Base-by-base conservation (phyloP, 2,113 vertebrate species). In the Zeus faber region DNA sequence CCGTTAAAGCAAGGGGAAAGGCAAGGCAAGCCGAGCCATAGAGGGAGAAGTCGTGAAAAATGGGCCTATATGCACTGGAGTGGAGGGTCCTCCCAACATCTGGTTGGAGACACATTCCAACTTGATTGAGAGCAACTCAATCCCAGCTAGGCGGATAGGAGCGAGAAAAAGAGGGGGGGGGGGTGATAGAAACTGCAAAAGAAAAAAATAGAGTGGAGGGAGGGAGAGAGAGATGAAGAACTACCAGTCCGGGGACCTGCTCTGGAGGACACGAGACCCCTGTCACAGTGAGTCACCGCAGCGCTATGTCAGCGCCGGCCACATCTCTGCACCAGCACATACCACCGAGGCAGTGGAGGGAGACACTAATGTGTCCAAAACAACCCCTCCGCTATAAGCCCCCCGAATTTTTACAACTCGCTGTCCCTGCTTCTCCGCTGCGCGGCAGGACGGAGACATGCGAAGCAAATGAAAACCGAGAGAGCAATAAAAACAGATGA, bases 31-130 rank as follows among this genome's bases (percentile, higher is more conserved):
- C 35, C 1, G 23, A 74, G 57, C n/a, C n/a, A n/a, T n/a, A n/a
- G n/a, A n/a, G 49, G 70, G 22, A 35, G 37, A 55, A 27, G 11
- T 35, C 23, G 16, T 23, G 55, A 13, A 14, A 35, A 48, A 51
- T 58, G 53, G 57, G 47, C 52, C 52, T 60, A 49, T 72, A 65
- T 31, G 62, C 40, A 54, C 53, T 26, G 41, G 49, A 73, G 54
- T 26, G 41, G 49, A 73, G 54, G 76, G 58, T 71, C 64, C 77
- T 81, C 65, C 74, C 54, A 81, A 85, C 86, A 89, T 87, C 87
- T 89, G 88, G 85, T 41, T 54, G 65, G 61, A 76, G 69, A 76
- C 45, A 1, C 71, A 78, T 83, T 85, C 78, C 71, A 78, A 44
- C 11, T 44, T 54, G 70, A 75, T 67, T 70, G 82, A 61, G 73